Conservation (phyloP, 23 tunicate species). For the Diplosoma virens region DNA sequence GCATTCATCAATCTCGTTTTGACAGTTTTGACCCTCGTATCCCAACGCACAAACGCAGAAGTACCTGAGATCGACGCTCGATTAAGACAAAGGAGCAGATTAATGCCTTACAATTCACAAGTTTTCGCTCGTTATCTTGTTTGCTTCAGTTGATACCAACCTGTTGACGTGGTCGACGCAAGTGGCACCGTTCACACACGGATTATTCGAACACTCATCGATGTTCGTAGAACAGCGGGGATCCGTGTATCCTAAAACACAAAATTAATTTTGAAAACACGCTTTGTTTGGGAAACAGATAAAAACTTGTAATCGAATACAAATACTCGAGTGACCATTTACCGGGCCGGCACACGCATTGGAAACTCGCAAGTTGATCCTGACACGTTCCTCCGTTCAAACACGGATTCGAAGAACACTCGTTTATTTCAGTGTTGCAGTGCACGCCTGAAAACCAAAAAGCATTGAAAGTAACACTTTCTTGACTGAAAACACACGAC, state of each 20-base stretch:
- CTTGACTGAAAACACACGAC: too few relatives aligned
- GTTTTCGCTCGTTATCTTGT: too few relatives aligned
- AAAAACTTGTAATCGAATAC: neutral
- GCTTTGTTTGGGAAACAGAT: neutral
- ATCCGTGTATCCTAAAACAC: slow-evolving; percentile 66
- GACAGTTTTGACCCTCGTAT: slow-evolving; percentile 65
- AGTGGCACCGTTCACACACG: slow-evolving; percentile 54
- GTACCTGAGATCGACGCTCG: slow-evolving; percentile 63
- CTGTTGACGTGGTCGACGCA: slow-evolving; percentile 76
- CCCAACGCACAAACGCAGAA: slow-evolving; percentile 54
- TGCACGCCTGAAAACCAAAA: slow-evolving; percentile 31
- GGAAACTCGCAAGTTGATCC: slow-evolving; percentile 30
- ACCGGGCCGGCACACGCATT: slow-evolving; percentile 80
- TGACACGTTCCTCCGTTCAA: slow-evolving; percentile 77
- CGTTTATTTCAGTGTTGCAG: slow-evolving; percentile 76
- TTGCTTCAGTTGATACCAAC: too few relatives aligned
- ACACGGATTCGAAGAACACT: slow-evolving; percentile 76
- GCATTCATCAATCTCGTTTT: slow-evolving; percentile 70
- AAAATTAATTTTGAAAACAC: too few relatives aligned
- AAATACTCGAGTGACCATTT: neutral
- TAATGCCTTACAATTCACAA: too few relatives aligned
- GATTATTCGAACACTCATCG: slow-evolving; percentile 79
- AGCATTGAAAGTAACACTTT: too few relatives aligned
- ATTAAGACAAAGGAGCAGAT: too few relatives aligned
- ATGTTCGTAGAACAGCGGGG: slow-evolving; percentile 69